Conservation (phyloP, 2,888 invertebrate genomes). For the Cremastinae sp. region DNA sequence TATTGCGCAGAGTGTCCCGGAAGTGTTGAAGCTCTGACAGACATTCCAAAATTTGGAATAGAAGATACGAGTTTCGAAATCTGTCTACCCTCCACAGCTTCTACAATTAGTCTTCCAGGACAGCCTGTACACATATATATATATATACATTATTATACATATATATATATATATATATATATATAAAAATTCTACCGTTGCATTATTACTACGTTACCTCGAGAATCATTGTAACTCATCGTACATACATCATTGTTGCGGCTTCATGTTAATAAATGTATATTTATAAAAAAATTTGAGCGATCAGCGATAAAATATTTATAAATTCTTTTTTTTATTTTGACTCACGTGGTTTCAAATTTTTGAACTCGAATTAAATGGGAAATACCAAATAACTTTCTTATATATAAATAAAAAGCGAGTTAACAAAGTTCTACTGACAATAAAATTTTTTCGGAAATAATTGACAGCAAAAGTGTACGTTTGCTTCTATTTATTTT, state of each 20-base stretch:
- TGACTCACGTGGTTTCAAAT: not conserved
- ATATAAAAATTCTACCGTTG: constrained; percentile 37
- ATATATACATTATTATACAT: not conserved
- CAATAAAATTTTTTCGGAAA: too few relatives aligned
- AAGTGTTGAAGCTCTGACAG: too few relatives aligned
- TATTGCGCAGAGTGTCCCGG: not conserved
- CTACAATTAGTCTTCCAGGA: too few relatives aligned
- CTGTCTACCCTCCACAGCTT: too few relatives aligned
- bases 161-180: constrained; percentile 14
- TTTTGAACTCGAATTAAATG: too few relatives aligned
- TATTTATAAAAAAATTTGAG: constrained; percentile 59
- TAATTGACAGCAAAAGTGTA: not conserved
- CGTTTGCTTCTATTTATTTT: not conserved
- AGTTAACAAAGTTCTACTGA: too few relatives aligned
- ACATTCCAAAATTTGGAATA: too few relatives aligned
- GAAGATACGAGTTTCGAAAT: too few relatives aligned
- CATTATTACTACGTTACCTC: constrained; percentile 50
- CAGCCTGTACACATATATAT: not conserved
- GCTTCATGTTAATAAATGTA: constrained; percentile 71
- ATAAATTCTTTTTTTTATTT: not conserved
- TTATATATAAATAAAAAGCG: too few relatives aligned
- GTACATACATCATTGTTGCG: constrained; percentile 58
- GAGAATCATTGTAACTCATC: constrained; percentile 51
- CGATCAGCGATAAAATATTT: not conserved
- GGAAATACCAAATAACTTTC: too few relatives aligned